Percentiles rank a stretch among this genome's conserved stretches.
These are phyloP conservation scores for Carassius carassius DNA, from an alignment of 2,113 vertebrate genomes.

Conservation along the genomic window DNA sequence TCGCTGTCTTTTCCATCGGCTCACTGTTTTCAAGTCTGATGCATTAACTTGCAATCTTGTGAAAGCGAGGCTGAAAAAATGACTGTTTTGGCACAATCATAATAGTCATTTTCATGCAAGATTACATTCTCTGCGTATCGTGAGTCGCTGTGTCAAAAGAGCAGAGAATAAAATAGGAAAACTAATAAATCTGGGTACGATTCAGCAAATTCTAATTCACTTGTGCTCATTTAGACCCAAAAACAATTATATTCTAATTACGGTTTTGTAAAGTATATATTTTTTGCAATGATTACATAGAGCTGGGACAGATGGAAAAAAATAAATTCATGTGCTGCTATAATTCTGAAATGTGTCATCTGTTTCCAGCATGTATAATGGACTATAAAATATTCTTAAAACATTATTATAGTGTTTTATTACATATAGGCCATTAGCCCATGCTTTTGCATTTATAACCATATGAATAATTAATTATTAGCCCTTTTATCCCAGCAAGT, in stretches of 20 bases:
- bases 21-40: conserved; percentile 31
- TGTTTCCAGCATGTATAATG: conserved; percentile 47
- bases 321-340: conserved; percentile 39
- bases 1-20: conserved; percentile 47
- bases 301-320: not conserved
- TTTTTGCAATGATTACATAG: conserved; percentile 1
- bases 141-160: conserved; percentile 25
- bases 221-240: conserved; percentile 26
- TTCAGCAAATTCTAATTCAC: conserved; percentile 35
- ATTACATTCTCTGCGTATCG: conserved; percentile 23
- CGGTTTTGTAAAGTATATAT: not conserved
- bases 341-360: conserved; percentile 52
- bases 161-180: conserved; percentile 5
- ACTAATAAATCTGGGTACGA: conserved; percentile 30
- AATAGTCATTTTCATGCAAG: conserved; percentile 36
- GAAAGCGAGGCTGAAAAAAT: conserved; percentile 48
- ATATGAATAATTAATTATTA: conserved; percentile 70
- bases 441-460: conserved; percentile 66
- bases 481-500: conserved; percentile 70
- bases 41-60: conserved; percentile 57
- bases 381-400: conserved; percentile 60
- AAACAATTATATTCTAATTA: conserved; percentile 42
- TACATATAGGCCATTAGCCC: conserved; percentile 66
- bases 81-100: conserved; percentile 55
- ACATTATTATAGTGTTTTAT: conserved; percentile 63